Evolutionary conservation across 2,797 vertebrate genomes (phyloP), one percentile per base, ranked within the genome.

Genomic region (Rousettus madagascariensis): DNA sequence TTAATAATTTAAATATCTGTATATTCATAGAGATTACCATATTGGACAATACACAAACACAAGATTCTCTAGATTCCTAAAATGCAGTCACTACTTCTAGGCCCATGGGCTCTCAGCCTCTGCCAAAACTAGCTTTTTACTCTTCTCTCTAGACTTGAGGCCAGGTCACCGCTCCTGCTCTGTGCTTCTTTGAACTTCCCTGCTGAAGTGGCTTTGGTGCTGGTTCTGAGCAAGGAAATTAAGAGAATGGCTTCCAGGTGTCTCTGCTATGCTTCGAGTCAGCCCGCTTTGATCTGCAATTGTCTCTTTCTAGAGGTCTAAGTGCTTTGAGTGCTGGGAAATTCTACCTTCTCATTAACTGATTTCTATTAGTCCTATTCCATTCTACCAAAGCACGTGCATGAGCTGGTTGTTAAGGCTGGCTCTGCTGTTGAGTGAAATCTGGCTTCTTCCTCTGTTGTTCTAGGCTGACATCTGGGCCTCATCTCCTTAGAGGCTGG

Each of bases 381-480:
- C 20, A 19, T 63, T 51, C 8, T 55, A 28, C 12, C 0, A 38
- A 89, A 88, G 59, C 53, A 36, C 43, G 13, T 17, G 6, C 57
- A 43, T 61, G 63, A 28, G 36, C 78, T 85, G 20, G 1, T 66
- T 55, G 41, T 82, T 41, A 77, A 86, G 66, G 46, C 69, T 68
- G 41, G 41, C 65, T 95, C 38, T 93, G 77, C 74, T 61, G 11
- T 3, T 65, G 26, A 95, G 84, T 96, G 90, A 96, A 91, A 92
- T 84, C 41, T 94, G 90, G 74, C 87, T 90, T 97, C 91, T 94
- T 88, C 72, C 83, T 55, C 95, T 87, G 43, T 94, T 95, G 77
- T 97, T 96, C 93, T 91, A 97, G 96, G 97, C 95, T 97, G 87
- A 96, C 91, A 78, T 86, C 93, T 82, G 90, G 87, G 95, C 75